These are phyloP conservation scores for Harpalus rufipes DNA, from an alignment of 2,888 invertebrate species.

Conservation along the genomic window DNA sequence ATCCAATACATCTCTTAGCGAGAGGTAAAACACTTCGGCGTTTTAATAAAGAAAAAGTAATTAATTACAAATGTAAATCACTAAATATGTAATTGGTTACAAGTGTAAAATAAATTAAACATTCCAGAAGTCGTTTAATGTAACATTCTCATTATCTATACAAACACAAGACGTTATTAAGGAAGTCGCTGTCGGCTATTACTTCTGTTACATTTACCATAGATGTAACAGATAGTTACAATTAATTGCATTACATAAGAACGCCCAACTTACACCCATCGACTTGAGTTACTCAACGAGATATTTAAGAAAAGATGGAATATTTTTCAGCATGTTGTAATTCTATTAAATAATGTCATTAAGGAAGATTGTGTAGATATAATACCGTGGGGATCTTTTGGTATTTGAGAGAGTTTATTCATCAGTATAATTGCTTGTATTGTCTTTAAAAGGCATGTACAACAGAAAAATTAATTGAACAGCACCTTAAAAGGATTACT, in stretches of 20 bases:
- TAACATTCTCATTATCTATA: neutral
- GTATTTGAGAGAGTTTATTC: neutral
- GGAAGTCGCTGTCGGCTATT: neutral
- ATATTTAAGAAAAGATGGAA: neutral
- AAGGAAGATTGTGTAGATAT: neutral
- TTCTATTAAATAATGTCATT: neutral
- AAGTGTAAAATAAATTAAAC: neutral
- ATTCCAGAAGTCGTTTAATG: neutral
- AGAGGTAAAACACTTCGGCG: too few species aligned
- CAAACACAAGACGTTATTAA: neutral
- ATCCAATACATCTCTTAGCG: too few species aligned
- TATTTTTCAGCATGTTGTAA: neutral
- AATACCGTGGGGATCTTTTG: neutral
- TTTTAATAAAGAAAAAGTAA: too few species aligned
- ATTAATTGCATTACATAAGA: neutral
- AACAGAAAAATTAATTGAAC: too few species aligned
- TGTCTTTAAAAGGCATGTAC: too few species aligned
- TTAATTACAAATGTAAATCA: neutral
- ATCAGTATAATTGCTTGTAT: too few species aligned
- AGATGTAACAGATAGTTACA: slow-evolving; percentile 3
- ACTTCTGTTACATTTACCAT: neutral
- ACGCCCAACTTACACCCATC: neutral
- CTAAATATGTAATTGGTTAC: neutral
- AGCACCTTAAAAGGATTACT: too few species aligned
- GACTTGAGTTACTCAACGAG: neutral